These are phyloP conservation scores for Araneus ventricosus DNA, from an alignment of 1,140 invertebrate genomes.

Conservation along the genomic window DNA sequence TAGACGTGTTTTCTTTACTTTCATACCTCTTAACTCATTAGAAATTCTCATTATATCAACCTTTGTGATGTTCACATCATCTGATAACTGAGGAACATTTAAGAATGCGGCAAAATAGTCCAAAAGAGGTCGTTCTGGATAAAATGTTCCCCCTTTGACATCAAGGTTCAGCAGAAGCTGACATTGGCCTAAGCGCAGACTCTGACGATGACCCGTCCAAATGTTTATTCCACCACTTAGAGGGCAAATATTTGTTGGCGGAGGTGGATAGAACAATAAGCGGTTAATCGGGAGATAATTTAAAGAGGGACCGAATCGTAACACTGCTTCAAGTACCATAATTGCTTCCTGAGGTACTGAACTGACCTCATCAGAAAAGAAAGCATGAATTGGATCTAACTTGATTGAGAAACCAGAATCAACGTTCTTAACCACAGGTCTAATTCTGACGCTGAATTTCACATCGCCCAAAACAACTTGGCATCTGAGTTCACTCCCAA, in stretches of 20 bases:
- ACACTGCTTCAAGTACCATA: conserved; percentile 71
- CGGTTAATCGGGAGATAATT: conserved; percentile 70
- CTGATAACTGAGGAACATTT: not conserved
- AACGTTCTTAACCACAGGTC: conserved; percentile 51
- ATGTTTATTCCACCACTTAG: conserved; percentile 68
- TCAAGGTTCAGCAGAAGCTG: conserved; percentile 74
- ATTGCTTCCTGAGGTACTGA: conserved; percentile 65
- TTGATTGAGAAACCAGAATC: conserved; percentile 39
- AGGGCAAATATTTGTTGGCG: not conserved
- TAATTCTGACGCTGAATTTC: conserved; percentile 50
- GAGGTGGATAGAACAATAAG: conserved; percentile 73
- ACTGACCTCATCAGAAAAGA: conserved; percentile 30
- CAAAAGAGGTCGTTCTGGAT: conserved; percentile 30
- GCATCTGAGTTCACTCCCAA: not conserved
- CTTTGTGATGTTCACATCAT: conserved; percentile 32
- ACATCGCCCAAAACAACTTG: not conserved
- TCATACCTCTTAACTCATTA: conserved; percentile 73
- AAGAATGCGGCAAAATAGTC: conserved; percentile 48
- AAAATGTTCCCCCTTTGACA: conserved; percentile 71
- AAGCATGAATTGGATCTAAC: conserved; percentile 56
- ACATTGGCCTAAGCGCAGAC: conserved; percentile 71
- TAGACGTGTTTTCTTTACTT: conserved; percentile 75
- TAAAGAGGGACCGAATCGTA: conserved; percentile 64
- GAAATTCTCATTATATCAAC: conserved; percentile 43
- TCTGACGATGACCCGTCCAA: conserved; percentile 76